Evolutionary conservation across 2,113 vertebrate species (phyloP), one percentile per base, ranked within the genome.

Genomic region (Oriolus oriolus): DNA sequence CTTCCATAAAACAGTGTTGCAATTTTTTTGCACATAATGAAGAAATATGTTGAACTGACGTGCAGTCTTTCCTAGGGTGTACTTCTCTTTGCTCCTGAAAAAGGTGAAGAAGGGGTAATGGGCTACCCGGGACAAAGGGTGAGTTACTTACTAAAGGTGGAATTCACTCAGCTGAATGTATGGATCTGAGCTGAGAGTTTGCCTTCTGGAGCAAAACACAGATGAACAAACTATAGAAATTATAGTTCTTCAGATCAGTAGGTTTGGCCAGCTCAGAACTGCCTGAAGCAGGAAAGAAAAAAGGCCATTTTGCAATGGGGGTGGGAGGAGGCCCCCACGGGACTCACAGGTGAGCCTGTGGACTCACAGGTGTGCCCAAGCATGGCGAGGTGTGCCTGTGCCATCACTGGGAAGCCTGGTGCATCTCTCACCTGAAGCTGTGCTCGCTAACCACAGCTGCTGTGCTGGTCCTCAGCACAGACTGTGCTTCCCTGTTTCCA

Each of bases 101-200:
- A 97, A 97, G 99, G 99, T 85, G 99, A 99, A 97, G 96, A 96
- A 39, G 99, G 99, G 24, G 76, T 99, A 54, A 85, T 96, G 52
- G 99, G 99, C 31, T 98, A 97, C n/a, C 93, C 98, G 9, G 99
- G 99, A 93, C 5, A 41, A 9, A 98, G 99, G 98, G 99, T 99
- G 84, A 98, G 73, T 93, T 20, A 13, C 5, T 91, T 28, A 3
- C 16, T 54, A 63, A 59, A 76, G 45, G 41, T 41, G 23, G 80
- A 86, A 87, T 79, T 78, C 52, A 60, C 11, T 11, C 20, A 87
- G 37, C 24, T 77, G 49, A n/a, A 47, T 16, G 21, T 33, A 22
- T 33, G 50, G 66, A 60, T 73, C 47, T 78, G 68, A 88, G 30
- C 10, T 70, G 35, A 52, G 52, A 31, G 7, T 81, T 71, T 86